Percentiles rank a stretch among this genome's conserved stretches.
These are phyloP conservation scores for Ridgeia piscesae DNA, from an alignment of 1,140 invertebrate genomes.

Conservation along the genomic window DNA sequence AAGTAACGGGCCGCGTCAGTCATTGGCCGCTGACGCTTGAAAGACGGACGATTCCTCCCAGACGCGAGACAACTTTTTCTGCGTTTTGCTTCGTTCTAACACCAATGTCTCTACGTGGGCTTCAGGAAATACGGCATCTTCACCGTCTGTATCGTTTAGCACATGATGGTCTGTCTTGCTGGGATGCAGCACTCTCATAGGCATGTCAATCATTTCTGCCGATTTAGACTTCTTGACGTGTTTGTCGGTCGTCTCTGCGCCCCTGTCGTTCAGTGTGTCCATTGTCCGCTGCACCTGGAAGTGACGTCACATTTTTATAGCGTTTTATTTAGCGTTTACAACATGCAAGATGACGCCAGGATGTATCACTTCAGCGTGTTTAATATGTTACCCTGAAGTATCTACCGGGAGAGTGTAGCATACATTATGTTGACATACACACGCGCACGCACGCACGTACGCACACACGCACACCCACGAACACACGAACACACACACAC, in stretches of 20 bases:
- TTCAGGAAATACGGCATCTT: background rate
- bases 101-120: background rate
- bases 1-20: background rate
- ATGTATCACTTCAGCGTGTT: slow-evolving; percentile 31
- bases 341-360: slow-evolving; percentile 18
- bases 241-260: background rate
- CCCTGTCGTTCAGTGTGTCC: background rate
- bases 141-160: background rate
- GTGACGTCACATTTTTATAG: background rate
- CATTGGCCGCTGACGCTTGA: background rate
- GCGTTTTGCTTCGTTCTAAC: background rate
- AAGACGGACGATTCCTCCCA: background rate
- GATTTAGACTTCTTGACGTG: background rate
- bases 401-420: too few species aligned
- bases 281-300: background rate
- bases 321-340: background rate
- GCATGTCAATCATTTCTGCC: background rate
- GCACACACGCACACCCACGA: too few species aligned
- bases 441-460: too few species aligned
- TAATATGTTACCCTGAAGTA: slow-evolving; percentile 31
- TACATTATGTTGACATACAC: too few species aligned
- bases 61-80: background rate
- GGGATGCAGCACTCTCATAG: background rate
- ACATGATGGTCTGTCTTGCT: background rate
- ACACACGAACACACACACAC: too few species aligned